These are phyloP conservation scores for Monochamus alternatus DNA, from an alignment of 2,888 invertebrate species.

Conservation along the genomic window DNA sequence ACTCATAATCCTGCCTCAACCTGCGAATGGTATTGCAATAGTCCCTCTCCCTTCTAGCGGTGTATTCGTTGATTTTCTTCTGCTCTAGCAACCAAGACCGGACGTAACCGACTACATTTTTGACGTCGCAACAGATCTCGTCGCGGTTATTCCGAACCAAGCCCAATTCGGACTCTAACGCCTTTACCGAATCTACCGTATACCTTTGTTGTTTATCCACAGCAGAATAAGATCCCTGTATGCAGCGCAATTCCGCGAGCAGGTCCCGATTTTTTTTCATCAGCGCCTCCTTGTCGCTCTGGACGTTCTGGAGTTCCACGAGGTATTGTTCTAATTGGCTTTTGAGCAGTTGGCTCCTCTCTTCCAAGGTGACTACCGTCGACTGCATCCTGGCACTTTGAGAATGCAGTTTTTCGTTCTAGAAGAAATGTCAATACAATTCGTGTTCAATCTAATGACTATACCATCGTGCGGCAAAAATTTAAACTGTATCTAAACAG, in stretches of 20 bases:
- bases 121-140: constrained; percentile 67
- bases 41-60: constrained; percentile 55
- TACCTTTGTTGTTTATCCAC: constrained; percentile 60
- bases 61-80: constrained; percentile 63
- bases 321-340: constrained; percentile 63
- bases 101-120: constrained; percentile 66
- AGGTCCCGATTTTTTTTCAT: constrained; percentile 62
- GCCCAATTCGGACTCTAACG: constrained; percentile 64
- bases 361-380: constrained; percentile 57
- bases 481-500: no score
- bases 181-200: constrained; percentile 58
- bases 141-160: constrained; percentile 63
- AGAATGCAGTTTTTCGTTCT: constrained; percentile 65
- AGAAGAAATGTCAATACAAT: constrained; percentile 34
- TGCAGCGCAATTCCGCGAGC: constrained; percentile 59
- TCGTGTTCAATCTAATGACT: neutral
- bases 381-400: constrained; percentile 59
- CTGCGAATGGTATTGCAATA: constrained; percentile 61
- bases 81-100: constrained; percentile 68
- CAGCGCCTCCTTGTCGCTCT: constrained; percentile 61
- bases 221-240: constrained; percentile 58
- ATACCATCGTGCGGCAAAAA: no score
- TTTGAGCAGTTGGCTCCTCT: constrained; percentile 59
- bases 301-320: constrained; percentile 56
- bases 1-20: constrained; percentile 61